Conservation (phyloP, 2,888 invertebrate genomes). For the Altica lythri region DNA sequence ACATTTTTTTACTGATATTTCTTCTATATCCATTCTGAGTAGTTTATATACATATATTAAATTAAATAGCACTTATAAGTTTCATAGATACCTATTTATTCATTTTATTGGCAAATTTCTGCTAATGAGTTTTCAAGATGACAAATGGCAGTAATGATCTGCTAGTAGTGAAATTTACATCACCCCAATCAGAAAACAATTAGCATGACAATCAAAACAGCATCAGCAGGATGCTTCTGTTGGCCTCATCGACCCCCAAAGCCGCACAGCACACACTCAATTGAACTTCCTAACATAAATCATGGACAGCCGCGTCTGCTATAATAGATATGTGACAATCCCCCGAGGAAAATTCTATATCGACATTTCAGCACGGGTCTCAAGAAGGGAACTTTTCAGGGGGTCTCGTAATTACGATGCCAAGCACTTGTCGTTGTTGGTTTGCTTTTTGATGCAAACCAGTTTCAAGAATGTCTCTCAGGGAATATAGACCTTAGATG, state of each 20-base stretch:
- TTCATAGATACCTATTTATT: no score
- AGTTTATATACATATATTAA: no score
- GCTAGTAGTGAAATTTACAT: constrained; percentile 7
- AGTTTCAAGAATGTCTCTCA: constrained; percentile 8
- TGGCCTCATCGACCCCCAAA: constrained; percentile 32
- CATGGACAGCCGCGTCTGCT: constrained; percentile 35
- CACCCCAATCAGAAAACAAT: constrained; percentile 39
- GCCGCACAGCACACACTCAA: constrained; percentile 33
- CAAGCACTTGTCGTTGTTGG: constrained; percentile 10
- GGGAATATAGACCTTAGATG: no score
- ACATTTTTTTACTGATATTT: no score
- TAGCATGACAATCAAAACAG: constrained; percentile 38
- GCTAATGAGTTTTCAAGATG: no score
- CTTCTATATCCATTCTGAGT: no score
- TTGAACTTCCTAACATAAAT: constrained; percentile 42
- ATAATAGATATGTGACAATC: constrained; percentile 29
- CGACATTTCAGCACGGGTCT: constrained; percentile 7
- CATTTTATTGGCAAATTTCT: no score
- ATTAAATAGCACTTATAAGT: no score
- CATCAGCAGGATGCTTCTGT: constrained; percentile 36
- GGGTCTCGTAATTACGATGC: constrained; percentile 14
- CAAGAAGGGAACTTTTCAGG: constrained; percentile 11
- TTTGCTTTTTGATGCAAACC: constrained; percentile 17
- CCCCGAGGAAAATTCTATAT: constrained; percentile 11
- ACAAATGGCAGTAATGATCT: neutral